Conservation (phyloP, 1,140 invertebrate genomes). For the Aphelenchoides besseyi region DNA sequence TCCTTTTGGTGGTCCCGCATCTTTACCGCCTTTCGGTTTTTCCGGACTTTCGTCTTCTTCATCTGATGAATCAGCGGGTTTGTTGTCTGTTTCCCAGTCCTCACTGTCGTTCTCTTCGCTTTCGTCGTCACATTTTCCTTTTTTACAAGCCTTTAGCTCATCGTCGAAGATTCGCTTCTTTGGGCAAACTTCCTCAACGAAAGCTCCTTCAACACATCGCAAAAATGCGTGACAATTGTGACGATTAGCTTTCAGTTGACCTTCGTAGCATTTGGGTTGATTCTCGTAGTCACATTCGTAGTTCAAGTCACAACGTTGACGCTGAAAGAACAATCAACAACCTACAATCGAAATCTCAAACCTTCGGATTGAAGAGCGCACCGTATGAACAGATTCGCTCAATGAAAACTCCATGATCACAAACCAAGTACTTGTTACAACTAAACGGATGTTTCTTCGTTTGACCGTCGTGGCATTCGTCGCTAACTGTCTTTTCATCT, state of each 20-base stretch:
- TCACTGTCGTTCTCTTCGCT: background rate
- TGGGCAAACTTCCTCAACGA: conserved; percentile 1
- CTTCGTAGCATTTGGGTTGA: conserved; percentile 16
- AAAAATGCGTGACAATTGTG: background rate
- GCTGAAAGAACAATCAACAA: background rate
- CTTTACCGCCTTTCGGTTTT: background rate
- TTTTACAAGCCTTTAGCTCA: background rate
- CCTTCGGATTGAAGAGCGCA: conserved; percentile 13
- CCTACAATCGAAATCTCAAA: background rate
- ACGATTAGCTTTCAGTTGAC: background rate
- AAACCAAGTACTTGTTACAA: conserved; percentile 8
- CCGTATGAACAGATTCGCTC: conserved; percentile 4
- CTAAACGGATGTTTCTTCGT: background rate
- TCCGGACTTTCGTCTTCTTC: background rate
- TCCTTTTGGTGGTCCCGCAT: background rate
- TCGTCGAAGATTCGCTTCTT: background rate
- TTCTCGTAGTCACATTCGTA: conserved; percentile 12
- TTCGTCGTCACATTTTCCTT: conserved; percentile 4
- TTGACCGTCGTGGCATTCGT: conserved; percentile 5
- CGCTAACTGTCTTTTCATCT: background rate
- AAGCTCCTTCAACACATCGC: background rate
- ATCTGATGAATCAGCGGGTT: background rate
- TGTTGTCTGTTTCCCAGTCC: background rate
- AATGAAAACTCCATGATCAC: conserved; percentile 1
- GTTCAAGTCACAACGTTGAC: conserved; percentile 10